Evolutionary conservation across 64 coral and sea anemone genomes (phyloP).

Genomic region (Montipora foliosa): DNA sequence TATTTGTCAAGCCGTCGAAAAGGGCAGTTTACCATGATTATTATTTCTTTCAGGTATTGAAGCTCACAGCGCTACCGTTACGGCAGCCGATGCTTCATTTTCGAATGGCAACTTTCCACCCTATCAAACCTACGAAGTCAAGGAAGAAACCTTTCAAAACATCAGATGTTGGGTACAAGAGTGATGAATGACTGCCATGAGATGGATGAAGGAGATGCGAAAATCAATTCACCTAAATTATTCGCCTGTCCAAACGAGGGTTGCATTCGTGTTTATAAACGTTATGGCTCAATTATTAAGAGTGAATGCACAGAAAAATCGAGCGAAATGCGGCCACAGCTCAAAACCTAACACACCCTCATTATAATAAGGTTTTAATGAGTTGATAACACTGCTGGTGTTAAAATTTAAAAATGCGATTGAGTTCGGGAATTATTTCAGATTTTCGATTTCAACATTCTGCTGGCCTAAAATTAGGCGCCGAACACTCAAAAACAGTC

Average conservation of each 20-base stretch:
- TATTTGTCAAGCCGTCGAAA: too few relatives aligned
- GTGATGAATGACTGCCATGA: background rate
- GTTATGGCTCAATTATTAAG: background rate
- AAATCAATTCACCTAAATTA: constrained; percentile 8
- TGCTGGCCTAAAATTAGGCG: too few relatives aligned
- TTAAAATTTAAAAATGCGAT: too few relatives aligned
- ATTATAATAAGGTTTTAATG: too few relatives aligned
- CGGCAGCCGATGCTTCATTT: background rate
- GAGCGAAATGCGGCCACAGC: too few relatives aligned
- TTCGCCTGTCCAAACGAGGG: constrained; percentile 36
- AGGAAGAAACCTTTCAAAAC: background rate
- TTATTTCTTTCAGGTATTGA: background rate
- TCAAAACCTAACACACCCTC: too few relatives aligned
- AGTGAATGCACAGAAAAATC: too few relatives aligned
- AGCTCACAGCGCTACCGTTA: background rate
- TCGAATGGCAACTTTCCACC: background rate
- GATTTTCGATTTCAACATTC: too few relatives aligned
- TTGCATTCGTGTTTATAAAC: constrained; percentile 18
- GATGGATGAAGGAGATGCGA: background rate
- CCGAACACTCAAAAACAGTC: too few relatives aligned
- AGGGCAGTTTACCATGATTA: background rate
- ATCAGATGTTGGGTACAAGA: background rate
- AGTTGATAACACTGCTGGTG: too few relatives aligned
- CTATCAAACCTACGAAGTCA: constrained; percentile 16
- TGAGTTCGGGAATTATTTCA: too few relatives aligned